These are phyloP conservation scores for Pterocles burchelli DNA, from an alignment of 2,113 vertebrate species.

Conservation along the genomic window DNA sequence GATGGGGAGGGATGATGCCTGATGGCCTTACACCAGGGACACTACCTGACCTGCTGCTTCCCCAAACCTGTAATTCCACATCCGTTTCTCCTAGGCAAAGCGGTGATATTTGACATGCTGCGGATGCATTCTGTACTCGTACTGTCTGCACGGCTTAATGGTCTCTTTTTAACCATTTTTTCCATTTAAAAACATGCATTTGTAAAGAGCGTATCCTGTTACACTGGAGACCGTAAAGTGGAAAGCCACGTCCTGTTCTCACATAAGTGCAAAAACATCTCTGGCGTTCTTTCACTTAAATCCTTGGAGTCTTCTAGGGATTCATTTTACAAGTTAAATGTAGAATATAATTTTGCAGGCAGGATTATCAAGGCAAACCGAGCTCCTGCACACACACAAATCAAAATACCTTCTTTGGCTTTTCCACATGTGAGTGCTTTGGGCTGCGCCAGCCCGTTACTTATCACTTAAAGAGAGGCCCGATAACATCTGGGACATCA, in stretches of 20 bases:
- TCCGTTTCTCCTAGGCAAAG: neutral
- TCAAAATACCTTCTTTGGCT: neutral
- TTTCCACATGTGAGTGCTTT: neutral
- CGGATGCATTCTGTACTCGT: neutral
- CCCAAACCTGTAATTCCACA: neutral
- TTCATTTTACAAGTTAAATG: neutral
- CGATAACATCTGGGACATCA: neutral
- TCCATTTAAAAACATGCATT: neutral
- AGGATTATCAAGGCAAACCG: neutral
- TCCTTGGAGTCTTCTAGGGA: neutral
- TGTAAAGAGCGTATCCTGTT: neutral
- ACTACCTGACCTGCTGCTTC: neutral
- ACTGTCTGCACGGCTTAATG: neutral
- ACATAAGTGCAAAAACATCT: constrained; percentile 34
- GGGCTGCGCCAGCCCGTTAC: neutral
- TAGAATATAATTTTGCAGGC: neutral
- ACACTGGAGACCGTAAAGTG: neutral
- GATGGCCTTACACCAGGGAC: neutral
- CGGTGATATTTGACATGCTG: too few species aligned
- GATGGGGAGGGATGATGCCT: neutral
- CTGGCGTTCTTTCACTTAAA: neutral
- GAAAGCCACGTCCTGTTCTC: constrained; percentile 28
- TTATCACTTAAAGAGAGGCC: neutral
- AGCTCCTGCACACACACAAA: neutral
- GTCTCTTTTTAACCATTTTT: neutral